Base-by-base conservation (phyloP, 1,140 invertebrate species). In the Bathynomus jamesi region DNA sequence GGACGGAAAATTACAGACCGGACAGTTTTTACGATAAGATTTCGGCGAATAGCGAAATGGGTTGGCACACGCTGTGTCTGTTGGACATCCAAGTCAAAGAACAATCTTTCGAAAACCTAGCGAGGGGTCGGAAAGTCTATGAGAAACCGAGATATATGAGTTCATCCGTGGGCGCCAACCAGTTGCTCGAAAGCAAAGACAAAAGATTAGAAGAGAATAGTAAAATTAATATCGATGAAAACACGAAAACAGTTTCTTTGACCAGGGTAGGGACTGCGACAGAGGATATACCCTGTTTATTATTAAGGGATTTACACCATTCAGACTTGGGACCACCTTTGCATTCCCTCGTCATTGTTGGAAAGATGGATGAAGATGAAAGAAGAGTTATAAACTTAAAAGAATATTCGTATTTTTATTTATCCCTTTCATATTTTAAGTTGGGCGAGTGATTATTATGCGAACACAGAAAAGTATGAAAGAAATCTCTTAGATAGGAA, bases 21-120 rank as follows among this genome's bases (percentile, higher is more conserved):
- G 13, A 11, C 13, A 53, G 40, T 21, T 53, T 53, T 5, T 53
- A 53, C 40, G 21, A 5, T 53, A 71, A 31, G 27, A 72, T 27
- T 73, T 10, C 27, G 3, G 65, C 21, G 2, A 25, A 67, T 67
- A 13, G 40, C 4, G n/a, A 67, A 25, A 29, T 67, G 11, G 86
- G 87, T 78, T 85, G 13, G 40, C 40, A 53, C 5, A 53, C 40
- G 17, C 85, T 99, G 8, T 99, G 97, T 84, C 85, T 99, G 76
- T 72, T 78, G 86, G 96, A 99, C 85, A 99, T 99, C 71, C 97
- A 98, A 88, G 92, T 99, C 0, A 99, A 99, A 84, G 97, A 99
- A 83, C 95, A 96, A 78, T 95, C 94, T 53, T 85, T 94, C 73
- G 95, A 99, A 82, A 96, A 94, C 81, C 82, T 99, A 72, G 91